Percentiles rank a stretch among this genome's conserved stretches.
Conservation (phyloP, 2,888 invertebrate genomes). For the Acanthococcus lagerstroemiae region DNA sequence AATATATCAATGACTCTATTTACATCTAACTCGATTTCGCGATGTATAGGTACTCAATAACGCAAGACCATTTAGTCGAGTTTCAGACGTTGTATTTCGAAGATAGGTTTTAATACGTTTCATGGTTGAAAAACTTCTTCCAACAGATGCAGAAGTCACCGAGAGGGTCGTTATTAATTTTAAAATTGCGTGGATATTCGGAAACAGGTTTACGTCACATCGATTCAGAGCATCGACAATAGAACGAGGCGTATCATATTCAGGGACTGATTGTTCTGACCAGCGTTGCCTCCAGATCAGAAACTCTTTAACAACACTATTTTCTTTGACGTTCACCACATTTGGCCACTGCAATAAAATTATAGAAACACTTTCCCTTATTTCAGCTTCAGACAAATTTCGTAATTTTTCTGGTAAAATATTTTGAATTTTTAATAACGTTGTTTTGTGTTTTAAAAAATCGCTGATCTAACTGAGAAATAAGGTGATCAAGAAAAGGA, state of each 20-base stretch:
- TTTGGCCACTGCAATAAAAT: neutral
- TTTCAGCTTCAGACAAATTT: neutral
- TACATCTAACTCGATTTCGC: neutral
- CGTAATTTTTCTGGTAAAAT: conserved; percentile 8
- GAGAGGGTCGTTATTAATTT: neutral
- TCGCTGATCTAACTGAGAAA: conserved; percentile 3
- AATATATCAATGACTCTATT: neutral
- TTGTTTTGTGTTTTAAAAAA: conserved; percentile 10
- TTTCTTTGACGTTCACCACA: neutral
- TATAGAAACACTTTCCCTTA: neutral
- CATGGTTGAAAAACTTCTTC: conserved; percentile 1
- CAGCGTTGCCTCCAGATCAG: neutral
- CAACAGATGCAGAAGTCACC: neutral
- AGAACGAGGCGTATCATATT: neutral
- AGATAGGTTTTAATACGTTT: neutral
- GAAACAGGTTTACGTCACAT: conserved; percentile 3
- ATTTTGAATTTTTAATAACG: conserved; percentile 3
- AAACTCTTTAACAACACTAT: neutral
- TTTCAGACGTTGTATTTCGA: neutral
- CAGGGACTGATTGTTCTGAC: neutral
- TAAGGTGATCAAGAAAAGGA: conserved; percentile 21
- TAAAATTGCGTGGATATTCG: conserved; percentile 4
- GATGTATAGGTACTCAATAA: neutral
- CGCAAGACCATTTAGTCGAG: neutral
- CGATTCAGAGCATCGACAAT: conserved; percentile 10